Base-by-base conservation (phyloP, 2,888 invertebrate genomes). In the Zygogramma bicolorata region DNA sequence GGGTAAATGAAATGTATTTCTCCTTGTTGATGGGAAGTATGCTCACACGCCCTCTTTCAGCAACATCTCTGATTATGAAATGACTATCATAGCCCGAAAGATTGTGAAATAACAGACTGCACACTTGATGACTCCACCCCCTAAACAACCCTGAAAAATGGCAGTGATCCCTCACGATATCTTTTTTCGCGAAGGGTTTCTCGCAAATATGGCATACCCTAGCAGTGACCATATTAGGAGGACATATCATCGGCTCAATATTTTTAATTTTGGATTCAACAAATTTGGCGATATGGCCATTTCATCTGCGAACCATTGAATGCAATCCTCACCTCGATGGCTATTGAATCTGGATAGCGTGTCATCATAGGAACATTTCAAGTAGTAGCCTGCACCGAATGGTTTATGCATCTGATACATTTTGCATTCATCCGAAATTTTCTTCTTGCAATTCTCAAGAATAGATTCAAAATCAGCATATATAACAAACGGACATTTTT, bases 51-150 rank as follows among this genome's bases (percentile, higher is more conserved):
- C 80, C 80, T 6, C 13, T 13, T 70, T 68, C 72, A 10, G 73
- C 75, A 8, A 83, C 57, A 20, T 79, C 76, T 75, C 75, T 77
- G 8, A 84, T 80, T 13, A 84, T 70, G 57, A 84, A 81, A 71
- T 85, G 83, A 4, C 74, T 60, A 69, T 84, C 82, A 73, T 84
- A 83, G 7, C 77, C 79, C 4, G 65, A 72, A 8, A 84, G 75
- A 75, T 84, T 84, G 65, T 84, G 84, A 65, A 84, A 85, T 66
- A 83, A 81, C 27, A 86, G 42, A 76, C 85, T 85, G 62, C 84
- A 84, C 13, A n/a, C 57, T 27, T 76, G 71, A 74, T 83, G 82
- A 6, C 81, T 79, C 7, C 76, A 74, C 0, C 42, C 49, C 49
- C 49, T 49, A 20, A 49, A 1, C 22, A 20, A 22, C 0, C 18